Evolutionary conservation across 2,888 invertebrate genomes (phyloP).

Genomic region (Spatulosminthurus flaviceps): DNA sequence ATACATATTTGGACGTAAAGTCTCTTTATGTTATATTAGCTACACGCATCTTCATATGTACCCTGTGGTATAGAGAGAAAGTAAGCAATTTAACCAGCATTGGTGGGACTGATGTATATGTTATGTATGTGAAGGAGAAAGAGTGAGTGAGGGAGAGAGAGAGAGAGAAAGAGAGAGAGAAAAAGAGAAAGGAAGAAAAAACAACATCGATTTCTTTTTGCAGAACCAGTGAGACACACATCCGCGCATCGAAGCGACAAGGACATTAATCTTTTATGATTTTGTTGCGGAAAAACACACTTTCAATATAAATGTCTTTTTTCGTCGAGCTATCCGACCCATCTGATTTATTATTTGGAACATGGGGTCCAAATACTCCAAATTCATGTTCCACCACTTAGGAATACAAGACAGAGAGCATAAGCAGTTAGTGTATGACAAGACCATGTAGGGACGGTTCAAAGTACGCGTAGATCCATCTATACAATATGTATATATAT

Average conservation of each 20-base stretch:
- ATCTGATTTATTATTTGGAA: constrained; percentile 54
- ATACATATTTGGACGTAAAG: no score
- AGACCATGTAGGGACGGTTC: no score
- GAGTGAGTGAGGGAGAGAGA: constrained; percentile 5
- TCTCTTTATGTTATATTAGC: no score
- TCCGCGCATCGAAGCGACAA: constrained; percentile 50
- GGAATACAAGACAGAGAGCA: not conserved
- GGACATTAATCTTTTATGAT: constrained; percentile 55
- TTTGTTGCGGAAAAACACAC: constrained; percentile 51
- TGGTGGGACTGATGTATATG: not conserved
- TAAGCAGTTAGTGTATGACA: not conserved
- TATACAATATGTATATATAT: no score
- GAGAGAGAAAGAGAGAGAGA: no score
- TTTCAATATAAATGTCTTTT: constrained; percentile 58
- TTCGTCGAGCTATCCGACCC: constrained; percentile 44
- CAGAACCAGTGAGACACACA: constrained; percentile 34
- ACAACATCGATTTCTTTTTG: constrained; percentile 43
- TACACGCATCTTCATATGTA: no score
- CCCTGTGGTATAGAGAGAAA: not conserved
- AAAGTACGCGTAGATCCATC: no score
- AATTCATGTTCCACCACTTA: constrained; percentile 39
- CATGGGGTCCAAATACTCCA: constrained; percentile 31
- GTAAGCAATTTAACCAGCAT: not conserved
- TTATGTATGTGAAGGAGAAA: not conserved
- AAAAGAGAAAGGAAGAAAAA: constrained; percentile 23